phyloP scores from a whole-genome alignment of 2,797 vertebrate species.

The Chrysocyon brachyurus region DNA sequence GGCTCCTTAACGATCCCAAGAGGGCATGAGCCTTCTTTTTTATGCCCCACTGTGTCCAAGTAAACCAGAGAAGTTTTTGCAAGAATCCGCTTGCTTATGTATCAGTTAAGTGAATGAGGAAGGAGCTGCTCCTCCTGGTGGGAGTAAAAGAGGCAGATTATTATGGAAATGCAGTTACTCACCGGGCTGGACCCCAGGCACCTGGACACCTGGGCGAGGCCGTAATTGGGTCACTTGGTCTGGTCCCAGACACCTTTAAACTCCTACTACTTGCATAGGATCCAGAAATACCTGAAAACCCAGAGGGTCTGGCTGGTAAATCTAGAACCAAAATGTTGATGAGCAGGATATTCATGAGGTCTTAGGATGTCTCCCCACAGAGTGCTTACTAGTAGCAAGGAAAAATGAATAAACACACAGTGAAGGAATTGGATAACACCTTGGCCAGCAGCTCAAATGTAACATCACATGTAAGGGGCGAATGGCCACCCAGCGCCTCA shows the following conservation, averaged over 20 bases:
- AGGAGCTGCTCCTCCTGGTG: not conserved
- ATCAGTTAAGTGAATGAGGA: not conserved
- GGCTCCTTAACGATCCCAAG: not conserved
- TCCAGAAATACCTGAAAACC: not conserved
- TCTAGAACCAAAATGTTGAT: not conserved
- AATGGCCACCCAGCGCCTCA: not conserved
- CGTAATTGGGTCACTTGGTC: not conserved
- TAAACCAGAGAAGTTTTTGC: not conserved
- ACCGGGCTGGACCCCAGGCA: not conserved
- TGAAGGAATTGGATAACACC: not conserved
- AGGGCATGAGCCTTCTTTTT: not conserved
- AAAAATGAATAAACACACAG: not conserved
- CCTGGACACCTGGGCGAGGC: fast-evolving
- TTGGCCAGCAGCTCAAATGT: not conserved
- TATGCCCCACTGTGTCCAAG: not conserved
- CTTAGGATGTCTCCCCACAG: not conserved
- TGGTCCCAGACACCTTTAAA: not conserved
- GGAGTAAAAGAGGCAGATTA: conserved; percentile 21
- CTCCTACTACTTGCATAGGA: not conserved
- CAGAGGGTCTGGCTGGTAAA: not conserved
- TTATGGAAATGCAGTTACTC: not conserved
- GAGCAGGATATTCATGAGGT: not conserved
- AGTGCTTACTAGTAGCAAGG: not conserved
- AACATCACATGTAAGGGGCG: not conserved
- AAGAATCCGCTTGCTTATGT: not conserved